A percentile compares a stretch with the other conserved stretches of the same genome.
These are phyloP conservation scores for Eurois occulta DNA, from an alignment of 2,888 invertebrate genomes.

Conservation along the genomic window DNA sequence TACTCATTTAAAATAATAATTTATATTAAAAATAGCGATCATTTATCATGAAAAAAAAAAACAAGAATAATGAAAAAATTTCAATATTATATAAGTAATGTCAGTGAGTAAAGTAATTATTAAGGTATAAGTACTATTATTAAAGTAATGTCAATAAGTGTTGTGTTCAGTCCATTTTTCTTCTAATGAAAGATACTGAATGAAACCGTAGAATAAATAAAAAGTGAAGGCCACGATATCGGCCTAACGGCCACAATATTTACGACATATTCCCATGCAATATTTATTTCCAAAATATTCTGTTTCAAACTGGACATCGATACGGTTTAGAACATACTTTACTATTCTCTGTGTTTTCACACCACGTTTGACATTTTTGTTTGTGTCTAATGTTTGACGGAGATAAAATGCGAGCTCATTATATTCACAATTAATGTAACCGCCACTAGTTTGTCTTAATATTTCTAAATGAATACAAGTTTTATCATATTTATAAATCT, in stretches of 20 bases:
- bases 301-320: not conserved
- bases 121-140: too few relatives aligned
- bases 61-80: too few relatives aligned
- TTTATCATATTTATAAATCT: too few relatives aligned
- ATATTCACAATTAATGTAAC: constrained; percentile 8
- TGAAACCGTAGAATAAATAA: not conserved
- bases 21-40: too few relatives aligned
- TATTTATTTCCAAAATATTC: not conserved
- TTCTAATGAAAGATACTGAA: not conserved
- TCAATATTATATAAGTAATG: too few relatives aligned
- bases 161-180: not conserved
- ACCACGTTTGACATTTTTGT: too few relatives aligned
- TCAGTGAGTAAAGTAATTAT: too few relatives aligned
- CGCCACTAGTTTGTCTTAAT: not conserved
- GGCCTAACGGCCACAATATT: not conserved
- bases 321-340: constrained; percentile 17
- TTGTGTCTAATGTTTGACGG: too few relatives aligned
- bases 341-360: constrained; percentile 42
- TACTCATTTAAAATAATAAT: too few relatives aligned
- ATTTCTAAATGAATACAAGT: too few relatives aligned
- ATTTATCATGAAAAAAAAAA: too few relatives aligned
- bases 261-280: not conserved
- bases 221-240: not conserved
- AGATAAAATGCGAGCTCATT: constrained; percentile 26
- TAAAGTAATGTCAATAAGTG: too few relatives aligned